phyloP scores from a whole-genome alignment of 1,140 invertebrate species.

The Zaprionus lachaisei region DNA sequence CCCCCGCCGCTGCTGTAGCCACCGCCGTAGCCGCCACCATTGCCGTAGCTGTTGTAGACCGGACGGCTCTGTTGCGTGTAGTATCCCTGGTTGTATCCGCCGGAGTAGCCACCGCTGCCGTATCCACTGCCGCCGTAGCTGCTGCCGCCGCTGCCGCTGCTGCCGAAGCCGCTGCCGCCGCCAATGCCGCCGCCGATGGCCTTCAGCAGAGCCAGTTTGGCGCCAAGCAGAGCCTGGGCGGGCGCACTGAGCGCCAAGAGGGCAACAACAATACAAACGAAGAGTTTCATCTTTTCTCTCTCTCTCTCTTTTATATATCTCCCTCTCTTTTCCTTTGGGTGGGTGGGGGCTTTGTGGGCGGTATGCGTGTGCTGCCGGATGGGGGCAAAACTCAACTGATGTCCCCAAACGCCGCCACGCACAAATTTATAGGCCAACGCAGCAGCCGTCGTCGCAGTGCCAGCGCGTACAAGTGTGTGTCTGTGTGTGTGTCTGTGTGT shows the following conservation, averaged over 20 bases:
- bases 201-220: slow-evolving; percentile 71
- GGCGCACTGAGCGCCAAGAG: slow-evolving; percentile 60
- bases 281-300: slow-evolving; percentile 59
- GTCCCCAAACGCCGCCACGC: slow-evolving; percentile 52
- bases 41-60: slow-evolving; percentile 50
- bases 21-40: slow-evolving; percentile 30
- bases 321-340: background rate
- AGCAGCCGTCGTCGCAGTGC: slow-evolving; percentile 15
- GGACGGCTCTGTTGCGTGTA: slow-evolving; percentile 70
- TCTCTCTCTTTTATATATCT: background rate
- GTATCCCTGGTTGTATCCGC: slow-evolving; percentile 69
- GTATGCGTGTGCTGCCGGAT: slow-evolving; percentile 50
- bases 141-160: slow-evolving; percentile 1
- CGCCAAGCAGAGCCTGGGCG: slow-evolving; percentile 68
- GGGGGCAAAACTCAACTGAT: slow-evolving; percentile 79
- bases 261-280: slow-evolving; percentile 60
- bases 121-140: slow-evolving; percentile 33
- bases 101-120: slow-evolving; percentile 58
- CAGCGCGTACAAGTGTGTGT: slow-evolving; percentile 1
- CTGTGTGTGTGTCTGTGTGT: slow-evolving; percentile 15
- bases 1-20: slow-evolving; percentile 37
- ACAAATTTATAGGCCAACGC: slow-evolving; percentile 78
- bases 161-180: slow-evolving; percentile 31
- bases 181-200: slow-evolving; percentile 51
- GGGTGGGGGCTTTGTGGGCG: slow-evolving; percentile 4